Evolutionary conservation across 1,140 invertebrate genomes (phyloP).

Genomic region (Calliphora vicina): DNA sequence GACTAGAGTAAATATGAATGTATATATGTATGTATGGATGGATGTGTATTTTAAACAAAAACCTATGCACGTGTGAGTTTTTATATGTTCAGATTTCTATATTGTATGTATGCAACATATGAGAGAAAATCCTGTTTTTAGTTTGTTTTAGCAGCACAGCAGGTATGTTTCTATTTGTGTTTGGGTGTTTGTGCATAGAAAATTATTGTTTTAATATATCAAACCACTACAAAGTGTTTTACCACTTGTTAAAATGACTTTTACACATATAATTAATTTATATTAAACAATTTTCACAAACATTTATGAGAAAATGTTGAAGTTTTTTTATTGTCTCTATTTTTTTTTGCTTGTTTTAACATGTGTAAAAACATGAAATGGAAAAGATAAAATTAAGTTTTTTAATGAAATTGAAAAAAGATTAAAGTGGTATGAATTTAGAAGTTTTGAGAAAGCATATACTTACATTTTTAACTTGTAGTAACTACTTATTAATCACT

Average conservation of each 20-base stretch:
- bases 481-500: too few relatives aligned
- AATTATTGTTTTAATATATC: background rate
- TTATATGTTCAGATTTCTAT: too few relatives aligned
- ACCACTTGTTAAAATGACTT: slow-evolving; percentile 13
- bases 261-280: slow-evolving; percentile 7
- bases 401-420: background rate
- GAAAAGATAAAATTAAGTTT: background rate
- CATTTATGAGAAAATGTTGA: background rate
- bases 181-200: background rate
- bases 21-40: background rate
- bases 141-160: background rate
- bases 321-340: background rate
- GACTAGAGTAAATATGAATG: background rate
- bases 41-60: background rate
- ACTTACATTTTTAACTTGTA: too few relatives aligned
- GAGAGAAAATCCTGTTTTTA: background rate
- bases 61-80: too few relatives aligned
- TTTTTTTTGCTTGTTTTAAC: background rate
- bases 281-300: slow-evolving; percentile 6
- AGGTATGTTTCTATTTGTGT: background rate
- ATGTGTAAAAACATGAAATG: too few relatives aligned
- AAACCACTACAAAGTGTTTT: slow-evolving; percentile 13
- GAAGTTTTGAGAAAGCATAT: background rate
- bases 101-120: too few relatives aligned
- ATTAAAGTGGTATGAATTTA: background rate